Evolutionary conservation across 1,140 invertebrate genomes (phyloP).

Genomic region (Drosophila pandora): DNA sequence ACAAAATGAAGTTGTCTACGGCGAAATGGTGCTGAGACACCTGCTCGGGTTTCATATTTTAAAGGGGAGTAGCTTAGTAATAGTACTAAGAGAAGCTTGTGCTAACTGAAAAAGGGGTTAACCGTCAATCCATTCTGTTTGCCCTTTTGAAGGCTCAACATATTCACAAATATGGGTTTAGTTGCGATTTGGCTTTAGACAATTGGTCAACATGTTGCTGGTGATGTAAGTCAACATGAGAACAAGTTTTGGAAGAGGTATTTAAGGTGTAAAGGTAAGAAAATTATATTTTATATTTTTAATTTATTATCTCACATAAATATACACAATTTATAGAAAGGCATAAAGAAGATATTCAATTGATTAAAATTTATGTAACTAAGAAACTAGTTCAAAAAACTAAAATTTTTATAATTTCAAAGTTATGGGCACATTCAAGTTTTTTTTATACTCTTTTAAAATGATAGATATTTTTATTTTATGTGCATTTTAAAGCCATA

Average conservation of each 20-base stretch:
- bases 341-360: too few relatives aligned
- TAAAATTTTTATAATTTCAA: too few relatives aligned
- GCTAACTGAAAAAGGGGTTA: neutral
- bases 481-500: slow-evolving; percentile 16
- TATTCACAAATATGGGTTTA: slow-evolving; percentile 37
- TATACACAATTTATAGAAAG: too few relatives aligned
- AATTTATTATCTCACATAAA: too few relatives aligned
- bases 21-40: slow-evolving; percentile 20
- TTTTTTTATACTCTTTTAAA: too few relatives aligned
- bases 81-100: neutral
- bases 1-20: slow-evolving; percentile 77
- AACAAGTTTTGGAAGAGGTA: neutral
- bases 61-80: neutral
- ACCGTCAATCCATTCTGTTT: slow-evolving; percentile 39
- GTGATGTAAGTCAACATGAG: slow-evolving; percentile 32
- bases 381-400: too few relatives aligned
- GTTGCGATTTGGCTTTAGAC: slow-evolving; percentile 3
- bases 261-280: too few relatives aligned
- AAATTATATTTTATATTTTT: too few relatives aligned
- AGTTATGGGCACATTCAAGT: too few relatives aligned
- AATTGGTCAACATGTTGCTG: slow-evolving; percentile 40
- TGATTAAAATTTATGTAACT: too few relatives aligned
- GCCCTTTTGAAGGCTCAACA: slow-evolving; percentile 23
- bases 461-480: neutral
- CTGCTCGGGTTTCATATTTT: neutral